Evolutionary conservation across 2,888 invertebrate genomes (phyloP).

Genomic region (Margaritifera margaritifera): DNA sequence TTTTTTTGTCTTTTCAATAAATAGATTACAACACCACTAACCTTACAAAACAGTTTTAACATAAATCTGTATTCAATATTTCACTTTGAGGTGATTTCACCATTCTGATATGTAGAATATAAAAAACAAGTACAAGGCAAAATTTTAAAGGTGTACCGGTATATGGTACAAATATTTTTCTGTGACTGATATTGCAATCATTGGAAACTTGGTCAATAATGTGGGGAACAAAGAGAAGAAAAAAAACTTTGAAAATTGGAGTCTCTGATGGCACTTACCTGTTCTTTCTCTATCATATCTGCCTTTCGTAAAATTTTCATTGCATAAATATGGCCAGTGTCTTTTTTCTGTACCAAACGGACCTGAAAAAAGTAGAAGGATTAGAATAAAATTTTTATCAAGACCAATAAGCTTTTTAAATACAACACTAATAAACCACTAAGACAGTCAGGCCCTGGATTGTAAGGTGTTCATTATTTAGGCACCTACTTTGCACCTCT

Average conservation of each 20-base stretch:
- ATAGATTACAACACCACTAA: neutral
- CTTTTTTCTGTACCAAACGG: conserved; percentile 98
- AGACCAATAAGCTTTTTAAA: too few relatives aligned
- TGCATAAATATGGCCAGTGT: conserved; percentile 99
- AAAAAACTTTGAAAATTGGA: neutral
- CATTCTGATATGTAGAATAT: too few relatives aligned
- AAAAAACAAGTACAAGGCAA: too few relatives aligned
- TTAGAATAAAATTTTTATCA: too few relatives aligned
- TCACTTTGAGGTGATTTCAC: too few relatives aligned
- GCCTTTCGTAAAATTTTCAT: conserved; percentile 99
- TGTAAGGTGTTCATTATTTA: too few relatives aligned
- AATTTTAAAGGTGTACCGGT: too few relatives aligned
- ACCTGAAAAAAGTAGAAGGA: conserved; percentile 76
- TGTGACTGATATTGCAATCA: neutral
- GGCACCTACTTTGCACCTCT: too few relatives aligned
- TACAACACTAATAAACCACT: too few relatives aligned
- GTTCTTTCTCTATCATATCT: conserved; percentile 99
- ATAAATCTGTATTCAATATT: too few relatives aligned
- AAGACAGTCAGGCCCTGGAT: too few relatives aligned
- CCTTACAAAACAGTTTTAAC: neutral
- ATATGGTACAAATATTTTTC: neutral
- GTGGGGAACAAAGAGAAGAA: neutral
- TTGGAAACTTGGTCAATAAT: neutral
- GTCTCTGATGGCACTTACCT: conserved; percentile 74
- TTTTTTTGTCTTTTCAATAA: too few relatives aligned